Conservation (phyloP, 2,113 vertebrate genomes). For the Bos javanicus region DNA sequence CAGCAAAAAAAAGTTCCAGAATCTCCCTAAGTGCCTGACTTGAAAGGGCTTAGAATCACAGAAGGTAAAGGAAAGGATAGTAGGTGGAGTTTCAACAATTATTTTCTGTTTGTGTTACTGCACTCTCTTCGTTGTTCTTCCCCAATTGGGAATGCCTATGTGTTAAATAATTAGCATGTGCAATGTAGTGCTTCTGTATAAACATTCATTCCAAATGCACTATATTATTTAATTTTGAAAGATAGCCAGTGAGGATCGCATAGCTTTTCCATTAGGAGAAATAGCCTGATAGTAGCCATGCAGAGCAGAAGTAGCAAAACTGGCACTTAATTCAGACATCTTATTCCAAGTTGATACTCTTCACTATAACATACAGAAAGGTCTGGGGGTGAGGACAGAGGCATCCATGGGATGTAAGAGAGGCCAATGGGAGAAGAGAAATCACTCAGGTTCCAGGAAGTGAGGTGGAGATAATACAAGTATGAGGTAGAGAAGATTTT, state of each 20-base stretch:
- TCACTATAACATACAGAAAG: background rate
- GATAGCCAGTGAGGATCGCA: background rate
- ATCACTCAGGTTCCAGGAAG: background rate
- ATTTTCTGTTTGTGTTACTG: background rate
- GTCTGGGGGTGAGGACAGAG: background rate
- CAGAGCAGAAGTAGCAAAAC: background rate
- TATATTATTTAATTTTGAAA: background rate
- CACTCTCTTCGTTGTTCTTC: background rate
- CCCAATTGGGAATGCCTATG: background rate
- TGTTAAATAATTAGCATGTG: background rate
- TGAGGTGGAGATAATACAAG: background rate
- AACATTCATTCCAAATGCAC: background rate
- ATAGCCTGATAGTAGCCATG: background rate
- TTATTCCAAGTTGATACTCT: background rate
- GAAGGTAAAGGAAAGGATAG: background rate
- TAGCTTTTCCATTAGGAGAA: background rate
- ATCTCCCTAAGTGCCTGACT: background rate
- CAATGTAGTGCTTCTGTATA: background rate
- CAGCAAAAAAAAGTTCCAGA: background rate
- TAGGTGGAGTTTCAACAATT: background rate
- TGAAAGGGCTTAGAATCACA: background rate
- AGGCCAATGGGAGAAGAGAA: background rate
- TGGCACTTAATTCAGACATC: background rate
- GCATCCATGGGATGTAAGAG: background rate
- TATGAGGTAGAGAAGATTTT: background rate